Conservation (phyloP, 2,888 invertebrate species). For the Oxyteleia sp. region DNA sequence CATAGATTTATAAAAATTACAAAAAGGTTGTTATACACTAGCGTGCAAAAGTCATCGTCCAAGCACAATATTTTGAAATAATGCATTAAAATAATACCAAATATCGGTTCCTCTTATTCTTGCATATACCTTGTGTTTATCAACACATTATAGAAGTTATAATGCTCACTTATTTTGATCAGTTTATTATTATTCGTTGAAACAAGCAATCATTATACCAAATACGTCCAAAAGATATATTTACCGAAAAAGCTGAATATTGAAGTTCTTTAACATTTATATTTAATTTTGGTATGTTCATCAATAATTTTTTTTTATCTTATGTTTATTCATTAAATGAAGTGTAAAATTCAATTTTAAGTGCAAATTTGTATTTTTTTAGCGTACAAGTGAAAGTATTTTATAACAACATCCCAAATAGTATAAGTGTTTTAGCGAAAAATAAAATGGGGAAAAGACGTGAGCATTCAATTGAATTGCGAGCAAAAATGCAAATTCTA, state of each 20-base stretch:
- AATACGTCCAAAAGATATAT: slow-evolving; percentile 27
- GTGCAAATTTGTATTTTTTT: slow-evolving; percentile 31
- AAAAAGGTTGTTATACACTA: too few species aligned
- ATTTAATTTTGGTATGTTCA: slow-evolving; percentile 32
- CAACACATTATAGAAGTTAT: slow-evolving; percentile 22
- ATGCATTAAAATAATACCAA: slow-evolving; percentile 11
- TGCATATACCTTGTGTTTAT: slow-evolving; percentile 16
- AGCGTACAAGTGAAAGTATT: slow-evolving; percentile 16
- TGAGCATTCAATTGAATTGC: slow-evolving; percentile 18
- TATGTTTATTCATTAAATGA: slow-evolving; percentile 30
- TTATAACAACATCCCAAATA: slow-evolving; percentile 4
- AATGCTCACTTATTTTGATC: slow-evolving; percentile 35
- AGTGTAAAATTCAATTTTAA: slow-evolving; percentile 26
- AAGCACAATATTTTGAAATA: slow-evolving; percentile 1
- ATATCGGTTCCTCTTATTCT: slow-evolving; percentile 5
- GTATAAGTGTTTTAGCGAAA: slow-evolving; percentile 14
- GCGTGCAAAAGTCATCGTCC: slow-evolving; percentile 15
- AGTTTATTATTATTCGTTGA: slow-evolving; percentile 21
- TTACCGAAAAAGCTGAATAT: slow-evolving; percentile 12
- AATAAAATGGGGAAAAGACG: slow-evolving; percentile 7
- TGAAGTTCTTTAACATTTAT: slow-evolving; percentile 20
- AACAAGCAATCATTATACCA: slow-evolving; percentile 23
- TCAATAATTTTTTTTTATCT: slow-evolving; percentile 32
- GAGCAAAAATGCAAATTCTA: slow-evolving; percentile 11
- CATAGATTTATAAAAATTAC: too few species aligned